Base-by-base conservation (phyloP, 2,888 invertebrate species). In the Leptopilina myrica region DNA sequence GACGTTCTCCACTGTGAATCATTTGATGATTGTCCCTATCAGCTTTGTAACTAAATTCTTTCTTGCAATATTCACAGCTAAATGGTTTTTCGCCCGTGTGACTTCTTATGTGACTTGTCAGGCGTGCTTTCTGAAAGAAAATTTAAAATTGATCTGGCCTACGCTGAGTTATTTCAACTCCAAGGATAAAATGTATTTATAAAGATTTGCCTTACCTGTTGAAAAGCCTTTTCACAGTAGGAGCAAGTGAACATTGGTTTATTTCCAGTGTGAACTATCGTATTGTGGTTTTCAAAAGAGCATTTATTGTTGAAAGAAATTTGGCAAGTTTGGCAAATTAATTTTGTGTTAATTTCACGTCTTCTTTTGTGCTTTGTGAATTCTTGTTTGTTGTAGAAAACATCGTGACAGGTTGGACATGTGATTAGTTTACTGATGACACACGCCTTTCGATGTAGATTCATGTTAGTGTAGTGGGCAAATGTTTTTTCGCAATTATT, bases 51-150 rank as follows among this genome's bases (percentile, higher is more conserved):
- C 64, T 82, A 65, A 69, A 80, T 20, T 77, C 15, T 53, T 79
- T 83, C 26, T 76, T 79, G 43, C 82, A 76, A 4, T 78, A 43
- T 67, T 80, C 78, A 15, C 82, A 82, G 8, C 15, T 46, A 53
- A n/a, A 79, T n/a, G 79, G 78, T 77, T 78, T 66, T 4, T 82
- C 81, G 1, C 79, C 78, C 11, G 82, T 79, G 43, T 83, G 83
- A 62, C 78, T 78, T 75, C 75, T 78, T 33, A 80, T 73, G 64
- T 82, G 83, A 64, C 62, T 33, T 15, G 33, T 76, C 15, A 83
- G 64, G 75, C 80, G 77, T 14, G 76, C 20, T 82, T 80, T 81
- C 83, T 83, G 77, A 33, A 79, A 80, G 33, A 5, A 33, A 33
- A 33, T 33, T 33, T 33, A 33, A 33, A 33, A 33, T 33, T 33